phyloP scores from a whole-genome alignment of 2,797 vertebrate genomes.

The Syngnathus acus region DNA sequence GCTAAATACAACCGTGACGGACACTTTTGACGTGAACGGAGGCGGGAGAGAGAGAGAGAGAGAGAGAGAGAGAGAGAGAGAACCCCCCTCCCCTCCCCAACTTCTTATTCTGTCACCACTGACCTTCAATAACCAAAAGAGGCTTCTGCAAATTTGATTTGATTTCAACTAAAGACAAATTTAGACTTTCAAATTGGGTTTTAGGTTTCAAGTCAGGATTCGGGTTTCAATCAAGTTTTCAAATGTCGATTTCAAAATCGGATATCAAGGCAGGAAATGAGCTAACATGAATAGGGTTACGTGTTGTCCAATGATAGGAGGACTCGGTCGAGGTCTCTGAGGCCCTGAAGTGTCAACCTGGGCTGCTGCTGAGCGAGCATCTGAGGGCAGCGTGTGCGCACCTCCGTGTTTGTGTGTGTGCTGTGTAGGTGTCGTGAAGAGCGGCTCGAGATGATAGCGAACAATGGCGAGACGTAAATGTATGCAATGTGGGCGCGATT shows the following conservation, averaged over 20 bases:
- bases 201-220: background rate
- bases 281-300: slow-evolving; percentile 51
- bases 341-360: slow-evolving; percentile 50
- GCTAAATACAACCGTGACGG: slow-evolving; percentile 48
- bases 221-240: background rate
- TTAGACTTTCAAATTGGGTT: background rate
- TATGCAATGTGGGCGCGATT: background rate
- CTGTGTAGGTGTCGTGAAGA: slow-evolving; percentile 26
- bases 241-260: background rate
- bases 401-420: background rate
- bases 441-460: slow-evolving; percentile 3
- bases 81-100: slow-evolving; percentile 16
- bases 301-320: slow-evolving; percentile 19
- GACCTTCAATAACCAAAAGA: slow-evolving; percentile 54
- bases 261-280: slow-evolving; percentile 27
- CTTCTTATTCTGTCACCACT: slow-evolving; percentile 59
- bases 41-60: slow-evolving; percentile 13
- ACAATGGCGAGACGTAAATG: background rate
- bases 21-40: slow-evolving; percentile 44
- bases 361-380: background rate
- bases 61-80: too few relatives aligned
- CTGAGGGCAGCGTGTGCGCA: background rate
- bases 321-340: slow-evolving; percentile 47
- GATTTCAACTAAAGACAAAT: background rate
- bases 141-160: background rate